phyloP scores from a whole-genome alignment of 2,113 vertebrate species.

The Carollia perspicillata region DNA sequence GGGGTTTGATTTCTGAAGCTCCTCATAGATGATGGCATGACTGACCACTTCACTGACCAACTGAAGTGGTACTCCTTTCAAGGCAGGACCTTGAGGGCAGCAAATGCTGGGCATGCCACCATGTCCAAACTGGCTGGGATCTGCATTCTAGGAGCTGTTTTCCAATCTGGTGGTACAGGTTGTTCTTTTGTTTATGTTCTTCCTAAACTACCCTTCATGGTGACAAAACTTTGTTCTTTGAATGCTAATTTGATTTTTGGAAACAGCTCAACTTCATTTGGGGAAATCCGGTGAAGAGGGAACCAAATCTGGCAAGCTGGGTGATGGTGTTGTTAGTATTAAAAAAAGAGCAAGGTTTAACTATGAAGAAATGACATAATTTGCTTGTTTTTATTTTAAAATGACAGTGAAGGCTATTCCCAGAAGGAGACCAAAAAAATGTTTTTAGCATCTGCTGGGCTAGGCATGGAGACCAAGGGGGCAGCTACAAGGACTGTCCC shows the following conservation, averaged over 20 bases:
- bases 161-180: background rate
- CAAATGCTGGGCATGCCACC: background rate
- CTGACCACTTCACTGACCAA: background rate
- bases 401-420: background rate
- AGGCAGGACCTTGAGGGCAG: background rate
- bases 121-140: background rate
- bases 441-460: background rate
- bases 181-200: background rate
- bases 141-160: background rate
- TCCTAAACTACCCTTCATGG: background rate
- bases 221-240: conserved; percentile 31
- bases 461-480: background rate
- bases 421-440: background rate
- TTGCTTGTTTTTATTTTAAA: conserved; percentile 24
- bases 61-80: background rate
- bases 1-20: background rate
- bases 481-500: background rate
- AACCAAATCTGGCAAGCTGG: conserved; percentile 42
- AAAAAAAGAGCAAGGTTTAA: conserved; percentile 10
- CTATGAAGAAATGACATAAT: conserved; percentile 24
- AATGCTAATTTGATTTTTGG: conserved; percentile 46
- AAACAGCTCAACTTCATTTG: conserved; percentile 40
- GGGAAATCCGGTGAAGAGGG: background rate
- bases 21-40: background rate
- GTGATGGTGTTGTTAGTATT: conserved; percentile 19